Percentiles rank a stretch among this genome's conserved stretches.
phyloP scores from a whole-genome alignment of 2,113 vertebrate species.

The Platysteira castanea region DNA sequence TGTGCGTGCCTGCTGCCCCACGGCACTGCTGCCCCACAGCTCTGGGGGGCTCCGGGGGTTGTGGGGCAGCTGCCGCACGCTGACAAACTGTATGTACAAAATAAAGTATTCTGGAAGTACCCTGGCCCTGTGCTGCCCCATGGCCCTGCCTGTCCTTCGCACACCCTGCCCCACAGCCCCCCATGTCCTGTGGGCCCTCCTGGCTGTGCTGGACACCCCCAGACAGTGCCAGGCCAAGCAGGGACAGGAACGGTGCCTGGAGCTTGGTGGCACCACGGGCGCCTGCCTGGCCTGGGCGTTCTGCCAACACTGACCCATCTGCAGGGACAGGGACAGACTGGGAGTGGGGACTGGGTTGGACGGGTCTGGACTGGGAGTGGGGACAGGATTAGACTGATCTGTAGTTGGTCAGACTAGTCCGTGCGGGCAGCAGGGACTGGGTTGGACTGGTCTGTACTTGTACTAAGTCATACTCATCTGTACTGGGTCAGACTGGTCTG shows the following conservation, averaged over 20 bases:
- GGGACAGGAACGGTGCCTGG: not conserved
- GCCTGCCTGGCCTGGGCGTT: not conserved
- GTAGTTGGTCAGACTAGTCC: not conserved
- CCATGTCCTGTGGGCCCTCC: not conserved
- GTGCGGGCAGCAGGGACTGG: not conserved
- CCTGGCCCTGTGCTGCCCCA: not conserved
- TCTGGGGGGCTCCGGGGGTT: not conserved
- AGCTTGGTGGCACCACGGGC: not conserved
- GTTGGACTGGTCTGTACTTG: not conserved
- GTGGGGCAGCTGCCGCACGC: not conserved
- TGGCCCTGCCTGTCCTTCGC: not conserved
- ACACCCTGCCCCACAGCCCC: not conserved
- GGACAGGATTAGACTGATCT: not conserved
- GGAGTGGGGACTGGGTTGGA: not conserved
- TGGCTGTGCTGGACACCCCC: not conserved
- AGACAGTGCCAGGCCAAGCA: not conserved
- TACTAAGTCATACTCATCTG: not conserved
- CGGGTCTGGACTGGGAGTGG: not conserved
- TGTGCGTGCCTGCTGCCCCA: not conserved
- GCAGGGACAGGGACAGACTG: not conserved
- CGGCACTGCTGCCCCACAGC: not conserved
- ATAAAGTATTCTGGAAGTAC: conserved; percentile 50
- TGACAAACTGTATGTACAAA: conserved; percentile 36
- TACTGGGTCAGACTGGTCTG: not conserved
- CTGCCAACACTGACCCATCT: not conserved